A percentile compares a stretch with the other conserved stretches of the same genome.
These are phyloP conservation scores for Trachops cirrhosus DNA, from an alignment of 2,797 vertebrate species.

Conservation along the genomic window DNA sequence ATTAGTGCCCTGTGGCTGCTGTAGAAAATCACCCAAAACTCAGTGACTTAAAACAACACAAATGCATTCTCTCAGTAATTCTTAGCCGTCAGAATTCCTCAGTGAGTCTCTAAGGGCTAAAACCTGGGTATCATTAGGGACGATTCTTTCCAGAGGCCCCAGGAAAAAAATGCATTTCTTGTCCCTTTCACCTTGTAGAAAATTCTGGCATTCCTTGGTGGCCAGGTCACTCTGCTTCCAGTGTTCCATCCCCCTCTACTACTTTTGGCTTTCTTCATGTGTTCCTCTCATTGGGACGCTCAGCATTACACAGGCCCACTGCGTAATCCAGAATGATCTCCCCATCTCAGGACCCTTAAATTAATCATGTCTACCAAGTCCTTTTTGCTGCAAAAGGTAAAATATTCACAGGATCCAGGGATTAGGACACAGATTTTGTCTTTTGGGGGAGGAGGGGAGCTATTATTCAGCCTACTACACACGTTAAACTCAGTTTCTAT, in stretches of 20 bases:
- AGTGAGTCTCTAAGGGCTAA: background rate
- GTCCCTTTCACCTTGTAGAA: background rate
- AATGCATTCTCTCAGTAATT: background rate
- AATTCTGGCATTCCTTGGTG: background rate
- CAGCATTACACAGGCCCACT: no score
- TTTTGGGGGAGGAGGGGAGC: rapidly evolving
- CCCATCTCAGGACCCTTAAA: background rate
- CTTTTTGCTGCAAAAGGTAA: background rate
- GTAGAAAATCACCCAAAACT: background rate
- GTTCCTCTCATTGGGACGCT: background rate
- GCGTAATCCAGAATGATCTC: background rate
- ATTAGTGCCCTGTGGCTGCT: rapidly evolving
- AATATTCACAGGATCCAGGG: no score
- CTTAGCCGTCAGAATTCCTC: background rate
- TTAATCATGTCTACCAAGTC: background rate
- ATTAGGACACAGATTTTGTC: background rate
- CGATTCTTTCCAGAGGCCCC: background rate
- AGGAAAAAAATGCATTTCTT: background rate
- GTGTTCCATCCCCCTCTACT: no score
- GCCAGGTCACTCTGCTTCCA: rapidly evolving
- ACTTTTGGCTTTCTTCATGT: background rate
- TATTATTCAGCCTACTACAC: no score
- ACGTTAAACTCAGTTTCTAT: no score
- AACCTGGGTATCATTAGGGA: background rate
- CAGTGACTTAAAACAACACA: background rate